Evolutionary conservation across 2,113 vertebrate genomes (phyloP).

Genomic region (zebrafish (Danio rerio)): DNA sequence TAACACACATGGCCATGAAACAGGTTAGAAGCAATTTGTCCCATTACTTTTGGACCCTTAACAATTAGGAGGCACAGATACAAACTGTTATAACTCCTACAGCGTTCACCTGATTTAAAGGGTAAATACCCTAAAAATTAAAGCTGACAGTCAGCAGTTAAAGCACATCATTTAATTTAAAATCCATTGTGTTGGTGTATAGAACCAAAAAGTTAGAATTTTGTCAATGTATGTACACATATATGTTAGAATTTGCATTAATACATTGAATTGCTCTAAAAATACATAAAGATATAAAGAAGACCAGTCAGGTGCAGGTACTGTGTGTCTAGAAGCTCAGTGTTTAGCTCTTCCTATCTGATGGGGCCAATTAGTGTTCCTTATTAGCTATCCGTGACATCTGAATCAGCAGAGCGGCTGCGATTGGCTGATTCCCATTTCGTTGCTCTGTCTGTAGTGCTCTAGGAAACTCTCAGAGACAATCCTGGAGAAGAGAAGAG

Average conservation of each 20-base stretch:
- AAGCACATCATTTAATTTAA: too few relatives aligned
- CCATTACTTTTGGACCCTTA: too few relatives aligned
- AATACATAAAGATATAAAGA: not conserved
- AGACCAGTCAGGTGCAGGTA: not conserved
- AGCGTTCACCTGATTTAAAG: too few relatives aligned
- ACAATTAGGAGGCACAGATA: too few relatives aligned
- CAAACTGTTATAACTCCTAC: too few relatives aligned
- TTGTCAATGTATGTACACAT: too few relatives aligned
- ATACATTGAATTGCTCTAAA: not conserved
- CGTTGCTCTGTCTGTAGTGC: constrained; percentile 10
- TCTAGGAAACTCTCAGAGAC: constrained; percentile 24
- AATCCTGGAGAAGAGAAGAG: constrained; percentile 76
- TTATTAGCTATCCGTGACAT: constrained; percentile 62
- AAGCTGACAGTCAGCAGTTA: too few relatives aligned
- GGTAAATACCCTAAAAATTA: too few relatives aligned
- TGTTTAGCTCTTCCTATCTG: constrained; percentile 63
- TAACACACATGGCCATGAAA: too few relatives aligned
- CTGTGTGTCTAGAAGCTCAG: constrained; percentile 16
- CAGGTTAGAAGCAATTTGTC: too few relatives aligned
- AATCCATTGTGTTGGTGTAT: too few relatives aligned
- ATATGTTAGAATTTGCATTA: not conserved
- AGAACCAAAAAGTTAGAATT: too few relatives aligned
- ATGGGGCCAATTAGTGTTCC: constrained; percentile 69
- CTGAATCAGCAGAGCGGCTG: constrained; percentile 7
- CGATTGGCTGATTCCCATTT: constrained; percentile 21